These are phyloP conservation scores for Trididemnum miniatum DNA, from an alignment of 23 tunicate genomes.

Conservation along the genomic window DNA sequence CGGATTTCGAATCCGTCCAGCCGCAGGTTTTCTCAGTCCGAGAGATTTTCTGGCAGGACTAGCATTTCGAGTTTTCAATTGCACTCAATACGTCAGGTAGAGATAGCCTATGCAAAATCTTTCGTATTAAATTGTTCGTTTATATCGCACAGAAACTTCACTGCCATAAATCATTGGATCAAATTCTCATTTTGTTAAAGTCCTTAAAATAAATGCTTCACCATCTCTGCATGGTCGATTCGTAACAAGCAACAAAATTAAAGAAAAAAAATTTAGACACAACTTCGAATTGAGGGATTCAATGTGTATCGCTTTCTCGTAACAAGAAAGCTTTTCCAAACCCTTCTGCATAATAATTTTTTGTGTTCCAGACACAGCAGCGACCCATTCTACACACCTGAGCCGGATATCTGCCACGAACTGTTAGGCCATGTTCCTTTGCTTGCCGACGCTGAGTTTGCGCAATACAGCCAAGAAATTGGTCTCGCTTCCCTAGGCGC, in stretches of 20 bases:
- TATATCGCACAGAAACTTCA: no score
- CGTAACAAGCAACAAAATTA: no score
- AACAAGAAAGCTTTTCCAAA: not conserved
- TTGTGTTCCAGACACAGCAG: slow-evolving; percentile 59
- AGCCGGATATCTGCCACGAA: slow-evolving; percentile 99
- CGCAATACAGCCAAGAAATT: slow-evolving; percentile 88
- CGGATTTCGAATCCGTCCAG: slow-evolving; percentile 94
- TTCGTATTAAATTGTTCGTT: no score
- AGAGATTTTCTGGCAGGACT: slow-evolving; percentile 98
- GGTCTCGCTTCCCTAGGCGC: slow-evolving; percentile 99
- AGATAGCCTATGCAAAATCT: no score
- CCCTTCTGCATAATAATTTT: not conserved
- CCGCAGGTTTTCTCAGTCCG: slow-evolving; percentile 92
- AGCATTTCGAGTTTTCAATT: slow-evolving; percentile 96
- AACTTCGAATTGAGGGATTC: no score
- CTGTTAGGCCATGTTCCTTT: slow-evolving; percentile 92
- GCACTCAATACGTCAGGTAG: slow-evolving; percentile 97
- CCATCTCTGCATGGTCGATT: no score
- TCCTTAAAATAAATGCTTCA: no score
- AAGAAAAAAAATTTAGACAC: no score
- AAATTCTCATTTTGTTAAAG: not conserved
- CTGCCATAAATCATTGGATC: not conserved
- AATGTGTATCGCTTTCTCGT: no score
- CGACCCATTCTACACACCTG: slow-evolving; percentile 98
- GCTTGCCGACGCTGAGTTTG: slow-evolving; percentile 93